Percentiles rank a stretch among this genome's conserved stretches.
Conservation (phyloP, 2,888 invertebrate genomes). For the Steinernema scapterisci region DNA sequence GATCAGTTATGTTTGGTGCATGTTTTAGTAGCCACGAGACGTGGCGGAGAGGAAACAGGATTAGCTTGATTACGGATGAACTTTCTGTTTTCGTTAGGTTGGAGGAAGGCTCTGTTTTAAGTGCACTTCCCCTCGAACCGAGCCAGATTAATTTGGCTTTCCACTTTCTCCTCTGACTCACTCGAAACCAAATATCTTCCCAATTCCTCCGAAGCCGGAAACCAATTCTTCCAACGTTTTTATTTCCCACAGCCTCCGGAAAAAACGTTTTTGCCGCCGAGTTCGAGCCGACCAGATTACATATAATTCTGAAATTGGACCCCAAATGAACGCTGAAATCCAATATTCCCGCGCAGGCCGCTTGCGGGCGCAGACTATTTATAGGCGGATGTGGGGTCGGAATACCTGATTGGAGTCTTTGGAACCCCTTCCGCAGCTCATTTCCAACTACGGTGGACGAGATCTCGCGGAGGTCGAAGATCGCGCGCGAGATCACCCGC, state of each 20-base stretch:
- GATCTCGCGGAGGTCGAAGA: not conserved
- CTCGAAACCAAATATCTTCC: too few relatives aligned
- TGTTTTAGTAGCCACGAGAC: too few relatives aligned
- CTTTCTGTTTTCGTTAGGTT: too few relatives aligned
- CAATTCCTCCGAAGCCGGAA: too few relatives aligned
- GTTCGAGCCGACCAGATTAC: not conserved
- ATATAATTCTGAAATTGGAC: constrained; percentile 23
- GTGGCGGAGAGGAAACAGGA: too few relatives aligned
- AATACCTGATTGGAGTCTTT: too few relatives aligned
- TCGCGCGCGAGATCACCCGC: not conserved
- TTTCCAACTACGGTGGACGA: not conserved
- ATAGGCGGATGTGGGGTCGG: not conserved
- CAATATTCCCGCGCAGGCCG: not conserved
- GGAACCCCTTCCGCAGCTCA: not conserved
- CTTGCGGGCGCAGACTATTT: not conserved
- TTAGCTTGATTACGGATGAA: too few relatives aligned
- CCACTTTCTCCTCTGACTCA: too few relatives aligned
- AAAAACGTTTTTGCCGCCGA: not conserved
- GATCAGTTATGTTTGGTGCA: too few relatives aligned
- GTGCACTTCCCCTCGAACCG: too few relatives aligned
- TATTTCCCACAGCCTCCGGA: not conserved
- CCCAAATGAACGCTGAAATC: not conserved
- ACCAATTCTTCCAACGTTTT: not conserved
- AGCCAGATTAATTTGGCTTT: too few relatives aligned
- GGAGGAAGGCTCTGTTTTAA: too few relatives aligned